Base-by-base conservation (phyloP, 2,888 invertebrate species). In the Crossocerus cetratus region DNA sequence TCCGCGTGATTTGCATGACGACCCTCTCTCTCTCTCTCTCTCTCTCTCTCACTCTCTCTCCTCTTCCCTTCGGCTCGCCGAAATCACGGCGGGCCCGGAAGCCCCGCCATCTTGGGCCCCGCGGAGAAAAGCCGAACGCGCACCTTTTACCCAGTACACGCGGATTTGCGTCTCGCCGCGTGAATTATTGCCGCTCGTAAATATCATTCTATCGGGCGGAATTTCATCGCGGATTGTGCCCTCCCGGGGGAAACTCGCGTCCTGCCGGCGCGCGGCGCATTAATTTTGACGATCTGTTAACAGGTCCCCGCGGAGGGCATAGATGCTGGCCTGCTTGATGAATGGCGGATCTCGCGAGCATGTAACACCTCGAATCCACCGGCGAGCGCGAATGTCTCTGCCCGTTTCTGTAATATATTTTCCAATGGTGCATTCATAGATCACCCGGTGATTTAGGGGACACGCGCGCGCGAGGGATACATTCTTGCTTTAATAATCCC, bases 231-330 rank as follows among this genome's bases (percentile, higher is more conserved):
- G 20, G n/a, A 16, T 1, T 22, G 11, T n/a, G 16, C 49, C 16
- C 59, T 55, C 55, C 55, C 22, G 43, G 64, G 18, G 11, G 53
- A 69, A 67, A 54, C 77, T 74, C 67, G 61, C 76, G 69, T 71
- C 53, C 58, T 44, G 69, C 74, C 65, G 42, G 66, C 64, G 66
- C 66, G 49, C 57, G 44, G 60, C 42, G 23, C 67, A 61, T 73
- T 71, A 69, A 80, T 80, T 76, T 71, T 53, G 59, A 76, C 58
- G 59, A 73, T 73, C 57, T 69, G 65, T 71, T 76, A 69, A 69
- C 68, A 55, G 63, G 56, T 74, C 20, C 44, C 53, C 53, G 54
- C 55, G 56, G 60, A 66, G 55, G 43, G 22, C 57, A 75, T 32
- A 21, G 62, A 67, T 54, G 53, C 44, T 67, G 57, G 32, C 61